Base-by-base conservation (phyloP, 2,113 vertebrate species). In the Cricetomys ansorgei region DNA sequence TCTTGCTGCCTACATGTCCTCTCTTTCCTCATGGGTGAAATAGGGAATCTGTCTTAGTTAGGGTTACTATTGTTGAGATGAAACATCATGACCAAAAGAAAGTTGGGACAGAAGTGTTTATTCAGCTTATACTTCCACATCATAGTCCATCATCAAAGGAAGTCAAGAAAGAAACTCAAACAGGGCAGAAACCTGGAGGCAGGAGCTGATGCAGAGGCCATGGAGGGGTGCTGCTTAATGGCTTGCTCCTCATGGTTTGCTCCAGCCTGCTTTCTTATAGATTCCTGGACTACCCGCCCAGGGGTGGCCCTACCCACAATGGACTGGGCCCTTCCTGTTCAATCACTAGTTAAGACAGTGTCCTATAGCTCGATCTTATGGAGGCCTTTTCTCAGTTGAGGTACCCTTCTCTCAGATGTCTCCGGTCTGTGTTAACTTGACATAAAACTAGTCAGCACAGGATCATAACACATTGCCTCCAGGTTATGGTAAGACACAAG, bases 391-490 rank as follows among this genome's bases (percentile, higher is more conserved):
- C 50, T 55, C 37, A 57, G 25, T 27, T n/a, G 23, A 43, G 25
- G 21, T 81, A n/a, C 1, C 23, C 3, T 62, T 25, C 12, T 83
- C 43, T 59, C 13, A 57, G 79, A 13, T 29, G n/a, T 59, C 23
- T 43, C 13, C 43, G 59, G 12, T n/a, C 3, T 83, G n/a, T 29
- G 25, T 59, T n/a, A 83, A 16, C 79, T 40, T 62, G 53, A 81
- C 79, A 57, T 81, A 2, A 81, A 83, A 43, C 79, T 83, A 43
- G 23, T 83, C 21, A 83, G 70, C 79, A 16, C 1, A 40, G 37
- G 8, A 4, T 3, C 5, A 29, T 31, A 50, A 12, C 1, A 0
- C 77, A 0, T 7, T 3, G 34, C n/a, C 59, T 31, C 45, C 3
- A 5, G 23, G 53, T 48, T 11, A 7, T 70, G 9, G 16, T 2